A percentile compares a stretch with the other conserved stretches of the same genome.
phyloP scores from a whole-genome alignment of 1,140 invertebrate genomes.

The Rhopalosiphum padi region DNA sequence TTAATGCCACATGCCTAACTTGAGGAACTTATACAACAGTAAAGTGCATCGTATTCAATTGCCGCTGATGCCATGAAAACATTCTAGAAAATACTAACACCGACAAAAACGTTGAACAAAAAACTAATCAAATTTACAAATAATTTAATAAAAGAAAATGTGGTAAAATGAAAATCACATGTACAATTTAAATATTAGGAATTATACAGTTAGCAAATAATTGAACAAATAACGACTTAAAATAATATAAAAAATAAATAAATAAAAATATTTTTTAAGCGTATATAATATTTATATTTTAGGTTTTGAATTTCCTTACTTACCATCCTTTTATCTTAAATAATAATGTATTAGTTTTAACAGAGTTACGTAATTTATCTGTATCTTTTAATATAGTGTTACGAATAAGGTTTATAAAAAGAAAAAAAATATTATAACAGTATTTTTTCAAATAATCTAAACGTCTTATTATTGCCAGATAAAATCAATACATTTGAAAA shows the following conservation, averaged over 20 bases:
- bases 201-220: neutral
- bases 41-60: too few relatives aligned
- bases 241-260: neutral
- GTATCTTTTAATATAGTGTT: neutral
- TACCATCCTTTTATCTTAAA: neutral
- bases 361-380: neutral
- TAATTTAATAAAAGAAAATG: too few relatives aligned
- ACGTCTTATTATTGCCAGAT: neutral
- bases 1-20: neutral
- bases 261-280: neutral
- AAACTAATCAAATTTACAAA: neutral
- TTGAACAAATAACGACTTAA: neutral
- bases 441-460: neutral
- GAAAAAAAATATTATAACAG: neutral
- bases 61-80: too few relatives aligned
- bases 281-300: neutral
- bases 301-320: neutral
- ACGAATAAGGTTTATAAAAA: neutral
- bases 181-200: neutral
- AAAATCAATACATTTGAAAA: constrained; percentile 35
- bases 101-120: neutral
- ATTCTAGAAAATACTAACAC: neutral
- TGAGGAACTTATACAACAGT: neutral
- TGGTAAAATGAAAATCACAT: too few relatives aligned
- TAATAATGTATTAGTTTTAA: constrained; percentile 1